A percentile compares a stretch with the other conserved stretches of the same genome.
phyloP scores from a whole-genome alignment of 2,113 vertebrate species.

The Bolborhynchus lineola region DNA sequence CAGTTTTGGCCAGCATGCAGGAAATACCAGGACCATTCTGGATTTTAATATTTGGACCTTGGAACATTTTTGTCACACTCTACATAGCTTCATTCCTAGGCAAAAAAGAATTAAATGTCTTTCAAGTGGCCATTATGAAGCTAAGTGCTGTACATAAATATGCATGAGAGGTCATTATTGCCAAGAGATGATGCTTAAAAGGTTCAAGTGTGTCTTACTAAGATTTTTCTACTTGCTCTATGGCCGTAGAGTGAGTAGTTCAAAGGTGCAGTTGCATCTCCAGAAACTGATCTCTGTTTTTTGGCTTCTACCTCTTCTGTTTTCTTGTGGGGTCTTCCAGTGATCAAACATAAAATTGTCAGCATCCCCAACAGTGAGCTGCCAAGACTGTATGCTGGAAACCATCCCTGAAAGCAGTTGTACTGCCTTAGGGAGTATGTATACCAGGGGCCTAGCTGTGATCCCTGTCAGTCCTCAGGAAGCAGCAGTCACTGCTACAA shows the following conservation, averaged over 20 bases:
- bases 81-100: conserved; percentile 44
- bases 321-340: neutral
- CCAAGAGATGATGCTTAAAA: conserved; percentile 67
- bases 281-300: neutral
- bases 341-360: neutral
- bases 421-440: neutral
- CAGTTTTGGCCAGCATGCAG: neutral
- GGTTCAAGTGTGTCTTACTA: conserved; percentile 69
- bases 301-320: neutral
- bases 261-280: neutral
- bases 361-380: neutral
- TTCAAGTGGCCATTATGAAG: conserved; percentile 70
- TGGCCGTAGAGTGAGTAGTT: neutral
- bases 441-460: neutral
- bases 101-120: conserved; percentile 23
- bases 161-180: conserved; percentile 70
- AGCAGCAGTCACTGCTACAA: neutral
- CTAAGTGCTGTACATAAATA: conserved; percentile 71
- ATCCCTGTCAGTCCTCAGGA: neutral
- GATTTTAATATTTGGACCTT: conserved; percentile 47
- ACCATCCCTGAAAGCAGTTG: neutral
- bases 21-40: conserved; percentile 5
- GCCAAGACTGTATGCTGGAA: neutral
- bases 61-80: conserved; percentile 63
- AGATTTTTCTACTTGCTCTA: conserved; percentile 62